Percentiles rank a stretch among this genome's conserved stretches.
phyloP scores from a whole-genome alignment of 2,888 invertebrate genomes.

The Agriotes lineatus region DNA sequence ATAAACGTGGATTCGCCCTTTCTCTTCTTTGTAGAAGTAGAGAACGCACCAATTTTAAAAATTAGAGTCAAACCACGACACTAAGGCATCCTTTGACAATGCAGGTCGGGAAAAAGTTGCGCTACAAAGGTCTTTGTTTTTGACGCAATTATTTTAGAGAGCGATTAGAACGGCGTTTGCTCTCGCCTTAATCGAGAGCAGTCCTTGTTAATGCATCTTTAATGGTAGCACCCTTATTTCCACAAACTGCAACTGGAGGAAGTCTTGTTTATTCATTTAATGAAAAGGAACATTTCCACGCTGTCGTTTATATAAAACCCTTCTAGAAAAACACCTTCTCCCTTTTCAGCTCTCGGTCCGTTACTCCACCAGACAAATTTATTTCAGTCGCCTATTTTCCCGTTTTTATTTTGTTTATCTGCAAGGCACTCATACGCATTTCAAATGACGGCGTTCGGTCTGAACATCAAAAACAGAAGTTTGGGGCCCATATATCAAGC shows the following conservation, averaged over 20 bases:
- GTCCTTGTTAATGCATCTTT: slow-evolving; percentile 4
- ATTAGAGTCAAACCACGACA: neutral
- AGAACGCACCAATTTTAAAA: neutral
- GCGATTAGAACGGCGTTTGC: neutral
- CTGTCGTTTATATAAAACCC: too few relatives aligned
- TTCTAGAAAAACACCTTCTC: too few relatives aligned
- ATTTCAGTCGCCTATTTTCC: too few relatives aligned
- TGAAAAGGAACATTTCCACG: neutral
- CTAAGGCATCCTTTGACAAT: neutral
- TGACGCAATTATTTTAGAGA: slow-evolving; percentile 9
- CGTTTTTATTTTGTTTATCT: neutral
- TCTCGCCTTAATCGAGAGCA: neutral
- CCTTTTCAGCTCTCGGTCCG: too few relatives aligned
- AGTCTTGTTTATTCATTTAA: neutral
- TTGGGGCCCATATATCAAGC: slow-evolving; percentile 21
- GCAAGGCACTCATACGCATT: neutral
- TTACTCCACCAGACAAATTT: too few relatives aligned
- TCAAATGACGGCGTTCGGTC: neutral
- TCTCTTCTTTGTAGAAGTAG: neutral
- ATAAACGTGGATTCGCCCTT: neutral
- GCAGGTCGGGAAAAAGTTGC: neutral
- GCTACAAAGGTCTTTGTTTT: neutral
- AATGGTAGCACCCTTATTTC: neutral
- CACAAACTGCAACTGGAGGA: neutral
- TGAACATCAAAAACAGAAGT: slow-evolving; percentile 25